Percentiles rank a stretch among this genome's conserved stretches.
Evolutionary conservation across 2,888 invertebrate genomes (phyloP).

Genomic region (Cancer borealis): DNA sequence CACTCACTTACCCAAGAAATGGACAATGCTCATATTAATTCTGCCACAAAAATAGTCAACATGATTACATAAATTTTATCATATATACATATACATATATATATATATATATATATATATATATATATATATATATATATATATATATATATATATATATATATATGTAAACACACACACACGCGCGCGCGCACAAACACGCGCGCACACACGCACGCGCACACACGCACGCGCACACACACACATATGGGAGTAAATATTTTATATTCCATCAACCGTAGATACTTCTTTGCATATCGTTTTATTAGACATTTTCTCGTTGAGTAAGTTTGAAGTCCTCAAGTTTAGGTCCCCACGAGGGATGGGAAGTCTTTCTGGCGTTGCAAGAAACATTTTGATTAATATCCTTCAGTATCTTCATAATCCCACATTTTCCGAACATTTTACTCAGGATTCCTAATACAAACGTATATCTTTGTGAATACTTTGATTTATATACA

Average conservation of each 20-base stretch:
- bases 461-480: slow-evolving; percentile 74
- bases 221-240: not conserved
- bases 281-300: not conserved
- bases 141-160: no score
- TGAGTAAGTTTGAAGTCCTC: not conserved
- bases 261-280: not conserved
- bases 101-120: no score
- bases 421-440: slow-evolving; percentile 27
- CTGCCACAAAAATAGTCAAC: not conserved
- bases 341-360: not conserved
- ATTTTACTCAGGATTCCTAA: slow-evolving; percentile 70
- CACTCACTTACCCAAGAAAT: not conserved
- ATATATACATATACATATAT: no score
- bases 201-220: not conserved
- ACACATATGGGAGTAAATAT: not conserved
- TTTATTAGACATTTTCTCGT: not conserved
- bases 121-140: no score
- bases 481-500: slow-evolving; percentile 60
- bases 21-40: not conserved
- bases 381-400: not conserved
- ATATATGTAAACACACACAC: no score
- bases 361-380: not conserved
- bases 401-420: slow-evolving; percentile 15
- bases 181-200: not conserved
- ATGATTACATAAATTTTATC: no score